Evolutionary conservation across 2,797 vertebrate genomes (phyloP), one percentile per base, ranked within the genome.

Genomic region (Chlorospingus flavigularis): DNA sequence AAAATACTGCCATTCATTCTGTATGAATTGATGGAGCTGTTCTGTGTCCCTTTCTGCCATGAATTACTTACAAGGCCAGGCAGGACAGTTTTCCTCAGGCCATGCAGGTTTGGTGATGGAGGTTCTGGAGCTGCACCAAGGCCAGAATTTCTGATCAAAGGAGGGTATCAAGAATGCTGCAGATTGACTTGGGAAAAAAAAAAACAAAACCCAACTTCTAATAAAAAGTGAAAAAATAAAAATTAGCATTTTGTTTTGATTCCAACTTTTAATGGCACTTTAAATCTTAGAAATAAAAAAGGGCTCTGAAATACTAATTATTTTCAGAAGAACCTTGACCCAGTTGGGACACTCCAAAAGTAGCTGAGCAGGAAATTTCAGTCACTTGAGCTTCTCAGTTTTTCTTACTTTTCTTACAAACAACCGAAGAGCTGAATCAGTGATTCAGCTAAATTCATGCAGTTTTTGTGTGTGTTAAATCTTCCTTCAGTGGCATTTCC

Each of bases 1-100:
- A 86, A 86, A 92, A 85, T 28, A 66, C 8, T 51, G 15, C 43
- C 65, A n/a, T 45, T 57, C 42, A 61, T 75, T 74, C 30, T 75
- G 35, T 2, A 0, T 7, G 17, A 61, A 16, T 21, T 43, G 43
- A 37, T 43, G 33, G 37, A 40, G 18, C n/a, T 43, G 17, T 51
- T 77, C 18, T 0, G 1, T 1, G 3, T 31, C 80, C 26, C 26
- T 63, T 88, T 88, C 18, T 81, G 25, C 13, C 6, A 3, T 14
- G 11, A 66, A 60, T 50, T 31, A 71, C 35, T 40, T 66, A 5
- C 9, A 53, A 0, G 1, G 43, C 28, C 31, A 55, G 30, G 40
- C 0, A 0, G 42, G 61, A 70, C 1, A 2, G 28, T 47, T 80
- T n/a, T 89, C 57, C 40, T 81, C 25, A 15, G 33, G 54, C 1